Evolutionary conservation across 2,888 invertebrate genomes (phyloP).

Genomic region (Rosalia funebris): DNA sequence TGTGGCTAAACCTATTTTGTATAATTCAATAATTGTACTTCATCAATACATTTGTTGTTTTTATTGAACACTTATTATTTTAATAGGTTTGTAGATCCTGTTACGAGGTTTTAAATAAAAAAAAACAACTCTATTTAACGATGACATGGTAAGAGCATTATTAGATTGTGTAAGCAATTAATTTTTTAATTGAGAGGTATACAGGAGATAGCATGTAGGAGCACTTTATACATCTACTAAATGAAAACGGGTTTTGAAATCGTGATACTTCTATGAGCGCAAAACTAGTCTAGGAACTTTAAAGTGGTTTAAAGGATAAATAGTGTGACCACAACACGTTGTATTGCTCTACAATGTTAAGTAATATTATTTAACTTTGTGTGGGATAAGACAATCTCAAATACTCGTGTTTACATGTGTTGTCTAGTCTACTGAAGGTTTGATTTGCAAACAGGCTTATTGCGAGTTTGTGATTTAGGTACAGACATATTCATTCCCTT

Average conservation of each 20-base stretch:
- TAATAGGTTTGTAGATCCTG: background rate
- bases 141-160: background rate
- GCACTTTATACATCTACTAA: background rate
- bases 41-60: background rate
- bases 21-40: no score
- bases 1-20: no score
- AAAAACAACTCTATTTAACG: background rate
- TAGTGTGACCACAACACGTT: conserved; percentile 37
- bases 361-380: conserved; percentile 38
- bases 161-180: background rate
- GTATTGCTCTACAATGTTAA: conserved; percentile 34
- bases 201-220: no score
- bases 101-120: background rate
- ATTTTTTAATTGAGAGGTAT: background rate
- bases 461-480: conserved; percentile 12
- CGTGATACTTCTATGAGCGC: conserved; percentile 17
- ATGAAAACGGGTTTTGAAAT: conserved; percentile 23
- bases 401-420: conserved; percentile 55
- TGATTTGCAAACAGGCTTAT: conserved; percentile 49
- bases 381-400: conserved; percentile 49
- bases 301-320: conserved; percentile 36
- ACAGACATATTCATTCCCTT: conserved; percentile 13
- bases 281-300: conserved; percentile 35
- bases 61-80: background rate
- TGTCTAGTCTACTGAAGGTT: conserved; percentile 48